Base-by-base conservation (phyloP, 1,140 invertebrate genomes). In the Harpegnathos saltator region DNA sequence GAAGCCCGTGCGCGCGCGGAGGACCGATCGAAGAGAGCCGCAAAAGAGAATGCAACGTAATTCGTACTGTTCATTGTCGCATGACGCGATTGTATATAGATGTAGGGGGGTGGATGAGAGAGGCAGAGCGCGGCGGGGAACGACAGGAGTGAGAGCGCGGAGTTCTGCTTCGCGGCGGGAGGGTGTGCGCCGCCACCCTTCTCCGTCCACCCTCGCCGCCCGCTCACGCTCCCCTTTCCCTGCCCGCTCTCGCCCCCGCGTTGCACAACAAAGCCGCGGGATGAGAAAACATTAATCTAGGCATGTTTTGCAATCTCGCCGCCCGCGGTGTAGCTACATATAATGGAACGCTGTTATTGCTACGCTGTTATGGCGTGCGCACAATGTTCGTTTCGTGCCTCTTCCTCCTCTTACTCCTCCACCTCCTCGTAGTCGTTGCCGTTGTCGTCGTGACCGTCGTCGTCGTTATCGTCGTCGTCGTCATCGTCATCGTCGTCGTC, bases 241-340 rank as follows among this genome's bases (percentile, higher is more conserved):
- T 38, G 63, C 33, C 52, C 17, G 68, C 14, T 62, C 54, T 58
- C 50, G 75, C 73, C 66, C 69, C 33, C 61, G 59, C 69, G 73
- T 85, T 83, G 83, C 88, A 85, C 86, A 89, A 89, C 84, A 85
- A 88, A 88, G 85, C 86, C 82, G 87, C 88, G 92, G 92, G 84
- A 93, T 94, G 93, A 93, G 93, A 94, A 94, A 94, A 93, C 92
- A 94, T 94, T 94, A 94, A 94, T 94, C 94, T 94, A 93, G 93
- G 90, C 92, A 93, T 92, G 93, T 94, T 94, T 94, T 93, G 94
- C 89, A 93, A 93, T 94, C 92, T 94, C 90, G 83, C 90, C 85
- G 71, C 90, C 85, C 87, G 84, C 89, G 89, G 89, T 90, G 91
- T 92, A 91, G 89, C 86, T 91, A 89, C 88, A 90, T 91, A 92